Percentiles rank a stretch among this genome's conserved stretches.
Conservation (phyloP, 2,888 invertebrate species). For the Prenolepis imparis region DNA sequence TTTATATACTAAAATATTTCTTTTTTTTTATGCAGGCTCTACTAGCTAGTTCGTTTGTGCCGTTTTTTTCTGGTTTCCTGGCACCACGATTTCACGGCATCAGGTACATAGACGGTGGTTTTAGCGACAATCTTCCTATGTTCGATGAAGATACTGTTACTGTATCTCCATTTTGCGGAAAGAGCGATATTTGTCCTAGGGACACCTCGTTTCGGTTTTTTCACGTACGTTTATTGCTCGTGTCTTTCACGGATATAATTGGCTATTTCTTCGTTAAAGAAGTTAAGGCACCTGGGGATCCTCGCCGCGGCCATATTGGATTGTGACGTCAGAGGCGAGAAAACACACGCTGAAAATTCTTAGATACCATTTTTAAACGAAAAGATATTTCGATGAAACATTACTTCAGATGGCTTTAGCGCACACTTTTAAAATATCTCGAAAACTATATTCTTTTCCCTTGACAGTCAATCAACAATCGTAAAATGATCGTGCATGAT, state of each 20-base stretch:
- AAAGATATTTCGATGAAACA: no score
- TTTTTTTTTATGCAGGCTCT: constrained; percentile 89
- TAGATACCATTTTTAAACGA: no score
- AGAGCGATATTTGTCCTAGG: constrained; percentile 97
- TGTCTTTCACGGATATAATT: not conserved
- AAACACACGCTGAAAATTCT: no score
- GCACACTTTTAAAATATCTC: no score
- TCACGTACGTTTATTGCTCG: constrained; percentile 89
- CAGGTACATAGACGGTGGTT: constrained; percentile 98
- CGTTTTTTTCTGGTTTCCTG: constrained; percentile 96
- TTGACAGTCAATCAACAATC: no score
- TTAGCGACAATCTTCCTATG: constrained; percentile 97
- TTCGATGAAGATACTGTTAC: constrained; percentile 98
- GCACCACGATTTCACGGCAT: constrained; percentile 96
- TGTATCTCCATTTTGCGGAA: constrained; percentile 98
- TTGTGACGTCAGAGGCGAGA: no score
- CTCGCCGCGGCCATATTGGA: no score
- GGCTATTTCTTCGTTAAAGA: not conserved
- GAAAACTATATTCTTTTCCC: no score
- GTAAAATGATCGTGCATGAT: no score
- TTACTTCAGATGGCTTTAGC: no score
- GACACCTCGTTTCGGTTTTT: constrained; percentile 95
- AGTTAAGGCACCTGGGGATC: not conserved
- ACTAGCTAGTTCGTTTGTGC: constrained; percentile 97
- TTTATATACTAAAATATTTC: constrained; percentile 13